Base-by-base conservation (phyloP, 2,113 vertebrate species). In the Bagarius yarrelli region DNA sequence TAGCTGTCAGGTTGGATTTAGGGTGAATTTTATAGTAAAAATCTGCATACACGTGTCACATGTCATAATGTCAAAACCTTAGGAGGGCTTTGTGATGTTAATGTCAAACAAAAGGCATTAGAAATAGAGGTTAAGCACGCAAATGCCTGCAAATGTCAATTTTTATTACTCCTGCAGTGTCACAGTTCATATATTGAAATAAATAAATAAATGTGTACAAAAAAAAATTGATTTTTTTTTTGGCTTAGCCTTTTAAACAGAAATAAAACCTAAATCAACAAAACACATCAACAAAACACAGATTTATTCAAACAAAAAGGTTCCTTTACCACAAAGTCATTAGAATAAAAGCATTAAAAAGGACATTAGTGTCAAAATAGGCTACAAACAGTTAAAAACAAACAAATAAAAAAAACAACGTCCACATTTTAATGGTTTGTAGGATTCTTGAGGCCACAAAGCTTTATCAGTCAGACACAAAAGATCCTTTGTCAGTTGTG, bases 401-500 rank as follows among this genome's bases (percentile, higher is more conserved):
- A 47, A 1, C 25, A 67, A 81, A n/a, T 0, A 47, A 47, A 1
- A 6, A 47, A 1, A 47, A 47, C 5, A 47, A 47, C 1, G 9
- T 12, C 79, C 73, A 69, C 34, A 59, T 64, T 40, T 69, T 57
- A 67, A 50, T 21, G 40, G 44, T n/a, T 15, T 81, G 80, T n/a
- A 77, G 83, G 23, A 64, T 79, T 87, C 32, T 5, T 60, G 40
- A 56, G 82, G 50, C 77, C 78, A 72, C 79, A 81, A 47, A 86
- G 83, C 60, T 72, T 57, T 82, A 64, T 86, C 59, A 63, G 88
- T 85, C 79, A 83, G 83, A 85, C 87, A 79, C 85, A 84, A 86
- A 89, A 88, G 83, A 55, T 70, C 82, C 56, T 4, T 80, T 85
- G 87, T 84, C 85, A 86, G 79, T 76, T 79, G 76, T 88, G 64